Percentiles rank a stretch among this genome's conserved stretches.
phyloP scores from a whole-genome alignment of 2,888 invertebrate genomes.

The Cryptus armator region DNA sequence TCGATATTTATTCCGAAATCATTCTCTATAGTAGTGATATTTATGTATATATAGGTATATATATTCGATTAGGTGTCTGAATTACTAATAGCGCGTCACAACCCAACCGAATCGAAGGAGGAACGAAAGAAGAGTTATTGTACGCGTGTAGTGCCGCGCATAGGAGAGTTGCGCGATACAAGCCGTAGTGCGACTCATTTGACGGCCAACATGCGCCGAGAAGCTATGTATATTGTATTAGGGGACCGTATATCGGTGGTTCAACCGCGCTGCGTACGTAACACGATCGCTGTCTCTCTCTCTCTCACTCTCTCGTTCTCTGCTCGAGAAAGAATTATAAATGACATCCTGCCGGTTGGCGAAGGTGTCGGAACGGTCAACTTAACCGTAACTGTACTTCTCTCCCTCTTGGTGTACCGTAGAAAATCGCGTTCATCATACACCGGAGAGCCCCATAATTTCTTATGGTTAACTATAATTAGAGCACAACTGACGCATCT shows the following conservation, averaged over 20 bases:
- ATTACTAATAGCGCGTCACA: too few relatives aligned
- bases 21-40: background rate
- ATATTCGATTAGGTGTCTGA: too few relatives aligned
- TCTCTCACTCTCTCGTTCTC: conserved; percentile 22
- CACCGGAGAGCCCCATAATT: conserved; percentile 72
- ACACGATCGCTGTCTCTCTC: conserved; percentile 7
- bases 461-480: conserved; percentile 77
- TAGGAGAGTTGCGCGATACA: background rate
- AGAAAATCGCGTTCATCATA: conserved; percentile 71
- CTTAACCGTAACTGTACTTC: conserved; percentile 74
- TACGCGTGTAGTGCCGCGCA: background rate
- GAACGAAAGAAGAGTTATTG: too few relatives aligned
- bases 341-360: conserved; percentile 28
- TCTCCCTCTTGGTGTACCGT: conserved; percentile 68
- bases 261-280: background rate
- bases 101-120: too few relatives aligned
- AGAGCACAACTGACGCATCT: conserved; percentile 75
- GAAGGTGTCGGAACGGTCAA: conserved; percentile 39
- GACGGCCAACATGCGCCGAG: background rate
- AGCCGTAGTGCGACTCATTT: conserved; percentile 6
- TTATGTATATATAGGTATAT: too few relatives aligned
- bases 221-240: conserved; percentile 14
- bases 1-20: background rate
- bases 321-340: conserved; percentile 17
- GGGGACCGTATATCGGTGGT: background rate